Evolutionary conservation across 2,113 vertebrate genomes (phyloP).

Genomic region (Vombatus ursinus): DNA sequence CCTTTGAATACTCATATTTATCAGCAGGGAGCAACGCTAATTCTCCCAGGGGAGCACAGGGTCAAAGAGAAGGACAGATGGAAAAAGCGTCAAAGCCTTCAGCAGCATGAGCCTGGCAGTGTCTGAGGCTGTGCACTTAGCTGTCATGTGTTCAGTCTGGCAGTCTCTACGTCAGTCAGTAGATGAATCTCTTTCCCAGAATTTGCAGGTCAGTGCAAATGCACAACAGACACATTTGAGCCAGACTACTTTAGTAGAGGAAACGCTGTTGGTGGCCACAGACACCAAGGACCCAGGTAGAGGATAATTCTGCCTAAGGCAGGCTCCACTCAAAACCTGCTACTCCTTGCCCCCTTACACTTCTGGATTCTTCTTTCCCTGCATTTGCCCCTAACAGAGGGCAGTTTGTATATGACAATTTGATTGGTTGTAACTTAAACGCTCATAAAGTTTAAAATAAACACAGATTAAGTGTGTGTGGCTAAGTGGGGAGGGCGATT

Average conservation of each 20-base stretch:
- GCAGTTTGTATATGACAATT: constrained; percentile 52
- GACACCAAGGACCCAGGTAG: constrained; percentile 80
- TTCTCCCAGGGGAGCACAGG: background rate
- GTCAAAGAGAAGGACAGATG: constrained; percentile 61
- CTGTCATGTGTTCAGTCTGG: constrained; percentile 82
- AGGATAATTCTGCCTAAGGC: constrained; percentile 80
- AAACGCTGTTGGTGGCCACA: constrained; percentile 85
- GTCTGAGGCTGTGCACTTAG: constrained; percentile 66
- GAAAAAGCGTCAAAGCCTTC: constrained; percentile 68
- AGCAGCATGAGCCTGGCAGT: constrained; percentile 62
- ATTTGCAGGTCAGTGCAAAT: constrained; percentile 76
- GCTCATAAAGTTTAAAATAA: constrained; percentile 77
- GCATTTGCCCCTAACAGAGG: background rate
- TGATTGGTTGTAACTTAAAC: constrained; percentile 61
- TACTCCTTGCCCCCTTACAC: background rate
- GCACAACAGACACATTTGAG: constrained; percentile 72
- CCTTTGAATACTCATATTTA: constrained; percentile 2
- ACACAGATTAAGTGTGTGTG: constrained; percentile 63
- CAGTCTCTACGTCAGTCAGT: constrained; percentile 73
- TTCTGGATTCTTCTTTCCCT: background rate
- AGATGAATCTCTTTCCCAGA: constrained; percentile 88
- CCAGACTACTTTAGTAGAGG: constrained; percentile 64
- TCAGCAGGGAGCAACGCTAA: constrained; percentile 14
- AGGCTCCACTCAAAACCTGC: constrained; percentile 59
- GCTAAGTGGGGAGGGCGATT: constrained; percentile 71